Evolutionary conservation across 2,797 vertebrate species (phyloP), one percentile per base, ranked within the genome.

Genomic region (Chlorospingus flavigularis): DNA sequence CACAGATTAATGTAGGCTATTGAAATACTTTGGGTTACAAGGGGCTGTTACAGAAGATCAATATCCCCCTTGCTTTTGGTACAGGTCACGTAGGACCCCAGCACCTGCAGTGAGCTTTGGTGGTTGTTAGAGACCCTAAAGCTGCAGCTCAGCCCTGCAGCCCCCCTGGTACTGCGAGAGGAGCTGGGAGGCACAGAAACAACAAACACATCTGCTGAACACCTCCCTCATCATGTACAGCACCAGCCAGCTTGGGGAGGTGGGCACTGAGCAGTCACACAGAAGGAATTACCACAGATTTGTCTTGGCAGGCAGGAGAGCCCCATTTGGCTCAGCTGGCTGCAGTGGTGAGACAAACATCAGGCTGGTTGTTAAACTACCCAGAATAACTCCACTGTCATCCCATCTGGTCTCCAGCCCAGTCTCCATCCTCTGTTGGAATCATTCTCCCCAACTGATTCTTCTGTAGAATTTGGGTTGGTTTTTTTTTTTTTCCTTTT

Each of bases 401-500:
- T 53, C 74, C 62, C 0, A 1, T 5, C 86, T 92, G 92, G 31
- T 62, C 71, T 61, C 73, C 57, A 86, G 95, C 75, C 89, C 78
- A 55, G 47, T 54, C 92, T 82, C 68, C 81, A 88, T 33, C 58
- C 68, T 58, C 54, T 28, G n/a, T 0, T 87, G 78, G 77, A 93
- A 57, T 76, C 14, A 10, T 45, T 83, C 25, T 71, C 39, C 61
- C 72, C 75, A 37, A 23, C 33, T 10, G 48, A 51, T 23, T 62
- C 35, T 66, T 65, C 53, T 25, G 28, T 11, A 51, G 42, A 30
- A 30, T 31, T 47, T 62, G 25, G 42, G 17, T 5, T 24, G 5
- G 7, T 45, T 45, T 17, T 17, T 25, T 0, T 9, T 48, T 13
- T 12, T 1, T 0, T 1, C 1, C 0, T 10, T 37, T 21, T 31